These are phyloP conservation scores for Athetis lepigone DNA, from an alignment of 2,888 invertebrate genomes.

Conservation along the genomic window DNA sequence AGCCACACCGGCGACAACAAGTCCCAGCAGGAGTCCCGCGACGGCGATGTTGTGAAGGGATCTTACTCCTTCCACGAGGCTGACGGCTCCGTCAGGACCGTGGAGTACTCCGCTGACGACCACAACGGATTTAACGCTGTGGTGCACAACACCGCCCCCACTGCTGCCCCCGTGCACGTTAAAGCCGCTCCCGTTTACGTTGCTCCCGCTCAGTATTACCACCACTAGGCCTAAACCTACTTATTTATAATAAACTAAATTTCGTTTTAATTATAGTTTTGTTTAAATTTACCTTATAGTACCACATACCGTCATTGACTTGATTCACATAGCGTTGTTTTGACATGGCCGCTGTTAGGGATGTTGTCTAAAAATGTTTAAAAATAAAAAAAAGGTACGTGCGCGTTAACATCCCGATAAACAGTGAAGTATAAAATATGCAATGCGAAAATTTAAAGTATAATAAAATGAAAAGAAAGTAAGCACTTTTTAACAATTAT, in stretches of 20 bases:
- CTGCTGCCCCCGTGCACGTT: constrained; percentile 63
- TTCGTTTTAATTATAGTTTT: background rate
- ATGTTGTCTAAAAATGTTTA: background rate
- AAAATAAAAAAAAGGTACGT: too few species aligned
- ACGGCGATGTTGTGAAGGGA: constrained; percentile 87
- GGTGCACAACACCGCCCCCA: constrained; percentile 75
- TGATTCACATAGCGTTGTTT: background rate
- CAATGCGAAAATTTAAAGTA: too few species aligned
- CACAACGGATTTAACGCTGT: constrained; percentile 84
- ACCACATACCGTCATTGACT: background rate
- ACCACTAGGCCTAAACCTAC: constrained; percentile 46
- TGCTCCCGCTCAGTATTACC: constrained; percentile 70
- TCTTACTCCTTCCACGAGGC: constrained; percentile 86
- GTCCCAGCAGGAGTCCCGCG: constrained; percentile 85
- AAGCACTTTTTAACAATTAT: too few species aligned
- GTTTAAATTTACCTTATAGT: background rate
- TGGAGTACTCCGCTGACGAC: constrained; percentile 86
- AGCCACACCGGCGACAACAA: constrained; percentile 88
- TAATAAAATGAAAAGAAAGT: too few species aligned
- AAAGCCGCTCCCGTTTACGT: constrained; percentile 63
- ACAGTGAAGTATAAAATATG: too few species aligned
- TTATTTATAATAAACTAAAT: constrained; percentile 32
- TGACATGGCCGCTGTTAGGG: background rate
- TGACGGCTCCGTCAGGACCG: constrained; percentile 87
- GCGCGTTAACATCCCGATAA: too few species aligned